phyloP scores from a whole-genome alignment of 2,797 vertebrate species.

The Lophotriccus pileatus region DNA sequence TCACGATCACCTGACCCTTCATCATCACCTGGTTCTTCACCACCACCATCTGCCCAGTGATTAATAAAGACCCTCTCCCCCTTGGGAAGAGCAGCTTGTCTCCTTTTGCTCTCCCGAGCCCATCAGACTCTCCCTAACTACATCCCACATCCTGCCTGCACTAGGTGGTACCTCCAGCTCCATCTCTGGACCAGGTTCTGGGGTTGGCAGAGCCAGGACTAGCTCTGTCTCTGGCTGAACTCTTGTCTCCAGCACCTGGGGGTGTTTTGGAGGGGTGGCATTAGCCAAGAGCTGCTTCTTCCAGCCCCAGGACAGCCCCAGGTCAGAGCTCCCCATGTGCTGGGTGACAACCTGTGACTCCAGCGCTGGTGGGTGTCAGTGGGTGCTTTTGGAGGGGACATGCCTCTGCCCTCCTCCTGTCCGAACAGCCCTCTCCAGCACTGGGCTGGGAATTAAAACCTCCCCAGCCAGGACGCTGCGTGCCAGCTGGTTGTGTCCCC shows the following conservation, averaged over 20 bases:
- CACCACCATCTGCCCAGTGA: fast-evolving
- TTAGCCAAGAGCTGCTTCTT: not conserved
- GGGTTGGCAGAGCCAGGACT: not conserved
- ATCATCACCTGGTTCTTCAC: not conserved
- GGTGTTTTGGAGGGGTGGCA: not conserved
- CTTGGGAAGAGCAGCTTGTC: not conserved
- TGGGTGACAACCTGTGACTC: fast-evolving
- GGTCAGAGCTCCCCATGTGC: fast-evolving
- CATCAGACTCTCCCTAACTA: not conserved
- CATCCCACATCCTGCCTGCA: fast-evolving
- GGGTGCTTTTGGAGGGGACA: not conserved
- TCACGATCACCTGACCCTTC: not conserved
- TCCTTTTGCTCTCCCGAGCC: not conserved
- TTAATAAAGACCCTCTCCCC: slow-evolving; percentile 8
- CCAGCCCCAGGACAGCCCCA: not conserved
- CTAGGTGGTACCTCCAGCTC: not conserved
- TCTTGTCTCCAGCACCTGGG: fast-evolving
- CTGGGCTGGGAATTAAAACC: not conserved
- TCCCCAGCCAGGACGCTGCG: fast-evolving
- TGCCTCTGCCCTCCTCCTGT: not conserved
- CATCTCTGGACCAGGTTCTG: not conserved
- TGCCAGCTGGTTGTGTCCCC: no score
- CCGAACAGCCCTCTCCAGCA: not conserved
- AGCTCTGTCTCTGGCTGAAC: not conserved
- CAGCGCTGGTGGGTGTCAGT: no score